Evolutionary conservation across 1,140 invertebrate genomes (phyloP), one percentile per base, ranked within the genome.

Genomic region (Archivesica marissinica): DNA sequence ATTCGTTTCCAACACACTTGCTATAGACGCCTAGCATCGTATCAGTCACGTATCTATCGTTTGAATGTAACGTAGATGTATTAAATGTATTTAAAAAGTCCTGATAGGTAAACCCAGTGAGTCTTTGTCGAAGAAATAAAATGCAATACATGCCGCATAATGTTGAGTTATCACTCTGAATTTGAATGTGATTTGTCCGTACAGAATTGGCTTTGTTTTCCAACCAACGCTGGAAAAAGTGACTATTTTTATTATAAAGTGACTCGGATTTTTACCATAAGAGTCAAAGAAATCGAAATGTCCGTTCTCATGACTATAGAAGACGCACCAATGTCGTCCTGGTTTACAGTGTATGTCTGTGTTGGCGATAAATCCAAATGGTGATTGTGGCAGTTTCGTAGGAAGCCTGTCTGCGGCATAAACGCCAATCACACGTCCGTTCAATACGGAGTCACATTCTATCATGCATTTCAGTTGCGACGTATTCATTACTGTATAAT

Each of bases 121-220:
- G 59, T 68, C 59, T 80, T 50, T 66, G 39, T 25, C 39, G 35
- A 30, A 68, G 61, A 80, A 33, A 52, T 25, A 66, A 79, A 3
- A 79, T 33, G 59, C 77, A 80, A 23, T 68, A 52, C 11, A 80
- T 15, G 25, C 77, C 56, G 44, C 77, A 68, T 1, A 80, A 35
- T 17, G 23, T 66, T 13, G 77, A 68, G n/a, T 44, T 13, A 66
- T 50, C 77, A 66, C 77, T 80, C 50, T 80, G 39, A 35, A 80
- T 44, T n/a, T 80, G 77, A 64, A 30, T 44, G 30, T 17, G n/a
- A 52, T 64, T 80, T 13, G 23, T 50, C 9, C 35, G 0, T 7
- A 50, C 30, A 66, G 7, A 7, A 23, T 35, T 64, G 17, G 41
- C n/a, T 23, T 13, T 25, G 13, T 11, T n/a, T 4, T 68, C 28